Base-by-base conservation (phyloP, 2,113 vertebrate genomes). In the Pica pica region DNA sequence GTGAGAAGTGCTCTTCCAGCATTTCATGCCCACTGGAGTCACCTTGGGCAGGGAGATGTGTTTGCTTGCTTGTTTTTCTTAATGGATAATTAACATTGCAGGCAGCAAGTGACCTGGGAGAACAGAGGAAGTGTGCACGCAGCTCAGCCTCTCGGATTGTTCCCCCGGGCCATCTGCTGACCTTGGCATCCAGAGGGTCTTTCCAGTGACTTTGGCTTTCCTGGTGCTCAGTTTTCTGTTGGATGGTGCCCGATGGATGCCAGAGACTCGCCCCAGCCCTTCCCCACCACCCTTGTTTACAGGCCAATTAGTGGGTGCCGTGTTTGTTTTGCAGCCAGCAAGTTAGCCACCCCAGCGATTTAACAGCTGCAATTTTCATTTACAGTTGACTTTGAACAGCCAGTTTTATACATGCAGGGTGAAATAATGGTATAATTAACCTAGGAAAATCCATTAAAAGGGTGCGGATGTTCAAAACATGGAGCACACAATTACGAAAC, bases 401-500 rank as follows among this genome's bases (percentile, higher is more conserved):
- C 65, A 87, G 86, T 93, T 96, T 95, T 94, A 89, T 78, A 94
- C 28, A 95, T 16, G 60, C 68, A 64, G 11, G 2, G 68, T 77
- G 86, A 93, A 97, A 95, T 97, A 94, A 95, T 92, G 86, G 76
- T 71, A 92, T 95, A 97, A 95, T 94, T 94, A 96, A 84, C 94
- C 75, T 93, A 95, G 95, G 90, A 96, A 97, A 96, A 96, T 93
- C 84, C 93, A 96, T 96, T 96, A 96, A 95, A 93, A 93, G 83
- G 79, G 60, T 90, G 79, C 6, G 68, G 85, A 83, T 90, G 80
- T 93, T 92, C 86, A 61, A 95, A 95, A 94, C 52, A 50, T 26
- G 76, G 77, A 95, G 92, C 37, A 56, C 90, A 64, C 83, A 91
- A 87, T 96, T 96, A 95, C 6, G 20, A 94, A 94, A 81, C 64